A percentile compares a stretch with the other conserved stretches of the same genome.
These are phyloP conservation scores for Periparus ater DNA, from an alignment of 2,797 vertebrate species.

Conservation along the genomic window DNA sequence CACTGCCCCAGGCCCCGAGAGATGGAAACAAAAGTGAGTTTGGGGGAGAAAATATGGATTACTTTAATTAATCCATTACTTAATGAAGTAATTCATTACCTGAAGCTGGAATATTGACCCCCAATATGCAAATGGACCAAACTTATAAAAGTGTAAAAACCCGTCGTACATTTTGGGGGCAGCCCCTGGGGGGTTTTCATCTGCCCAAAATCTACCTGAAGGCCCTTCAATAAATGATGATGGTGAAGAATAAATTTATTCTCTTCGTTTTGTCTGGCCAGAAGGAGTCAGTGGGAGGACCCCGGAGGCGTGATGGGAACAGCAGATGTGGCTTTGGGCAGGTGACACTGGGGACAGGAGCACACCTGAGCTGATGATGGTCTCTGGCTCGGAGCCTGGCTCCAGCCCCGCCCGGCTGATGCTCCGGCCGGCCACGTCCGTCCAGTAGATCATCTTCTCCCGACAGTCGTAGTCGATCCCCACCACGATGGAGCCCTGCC, in stretches of 20 bases:
- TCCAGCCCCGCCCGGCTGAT: slow-evolving; percentile 87
- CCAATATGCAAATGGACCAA: neutral
- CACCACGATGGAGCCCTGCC: slow-evolving; percentile 94
- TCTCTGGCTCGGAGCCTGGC: slow-evolving; percentile 88
- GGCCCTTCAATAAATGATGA: neutral
- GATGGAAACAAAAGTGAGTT: neutral
- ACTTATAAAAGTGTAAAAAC: neutral
- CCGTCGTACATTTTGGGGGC: neutral
- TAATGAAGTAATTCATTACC: neutral
- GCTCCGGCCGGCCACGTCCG: slow-evolving; percentile 88
- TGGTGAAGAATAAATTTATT: no score
- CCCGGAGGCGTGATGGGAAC: fast-evolving
- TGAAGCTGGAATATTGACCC: neutral
- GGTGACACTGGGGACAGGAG: neutral
- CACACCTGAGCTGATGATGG: slow-evolving; percentile 85
- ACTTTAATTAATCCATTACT: no score
- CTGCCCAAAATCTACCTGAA: neutral
- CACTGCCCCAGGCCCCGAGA: neutral
- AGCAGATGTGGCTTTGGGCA: neutral
- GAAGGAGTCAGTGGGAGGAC: fast-evolving
- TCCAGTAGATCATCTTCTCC: slow-evolving; percentile 93
- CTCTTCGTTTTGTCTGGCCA: no score
- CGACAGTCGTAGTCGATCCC: slow-evolving; percentile 92
- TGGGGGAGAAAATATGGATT: neutral
- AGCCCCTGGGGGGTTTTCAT: no score